phyloP scores from a whole-genome alignment of 2,888 invertebrate species.

The Scaptomyza parva region DNA sequence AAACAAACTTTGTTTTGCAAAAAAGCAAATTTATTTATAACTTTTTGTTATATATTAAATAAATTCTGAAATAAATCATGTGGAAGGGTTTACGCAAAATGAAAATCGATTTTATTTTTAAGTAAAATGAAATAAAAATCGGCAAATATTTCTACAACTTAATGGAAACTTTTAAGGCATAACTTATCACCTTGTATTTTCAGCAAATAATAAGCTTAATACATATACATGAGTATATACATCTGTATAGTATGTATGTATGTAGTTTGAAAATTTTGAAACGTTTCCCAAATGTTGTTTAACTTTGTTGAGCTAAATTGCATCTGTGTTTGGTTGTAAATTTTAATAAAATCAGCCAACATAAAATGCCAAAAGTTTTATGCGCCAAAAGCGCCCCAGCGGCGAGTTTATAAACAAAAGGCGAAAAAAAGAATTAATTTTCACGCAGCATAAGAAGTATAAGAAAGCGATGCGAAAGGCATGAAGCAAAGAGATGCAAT shows the following conservation, averaged over 20 bases:
- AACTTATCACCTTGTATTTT: background rate
- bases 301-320: constrained; percentile 39
- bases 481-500: background rate
- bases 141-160: too few species aligned
- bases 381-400: constrained; percentile 56
- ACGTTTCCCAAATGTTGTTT: constrained; percentile 1
- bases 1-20: background rate
- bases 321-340: constrained; percentile 44
- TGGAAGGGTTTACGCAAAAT: background rate
- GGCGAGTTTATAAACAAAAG: constrained; percentile 62
- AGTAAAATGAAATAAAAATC: too few species aligned
- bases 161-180: too few species aligned
- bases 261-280: background rate
- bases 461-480: constrained; percentile 18
- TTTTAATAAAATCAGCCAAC: constrained; percentile 67
- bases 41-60: background rate
- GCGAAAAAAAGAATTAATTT: constrained; percentile 64
- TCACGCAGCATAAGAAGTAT: constrained; percentile 45
- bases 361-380: constrained; percentile 61
- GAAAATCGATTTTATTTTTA: background rate
- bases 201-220: background rate
- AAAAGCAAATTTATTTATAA: too few species aligned
- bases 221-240: too few species aligned
- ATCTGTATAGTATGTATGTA: background rate
- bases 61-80: background rate